These are phyloP conservation scores for Rhinichthys osculus DNA, from an alignment of 2,797 vertebrate species.

Conservation along the genomic window DNA sequence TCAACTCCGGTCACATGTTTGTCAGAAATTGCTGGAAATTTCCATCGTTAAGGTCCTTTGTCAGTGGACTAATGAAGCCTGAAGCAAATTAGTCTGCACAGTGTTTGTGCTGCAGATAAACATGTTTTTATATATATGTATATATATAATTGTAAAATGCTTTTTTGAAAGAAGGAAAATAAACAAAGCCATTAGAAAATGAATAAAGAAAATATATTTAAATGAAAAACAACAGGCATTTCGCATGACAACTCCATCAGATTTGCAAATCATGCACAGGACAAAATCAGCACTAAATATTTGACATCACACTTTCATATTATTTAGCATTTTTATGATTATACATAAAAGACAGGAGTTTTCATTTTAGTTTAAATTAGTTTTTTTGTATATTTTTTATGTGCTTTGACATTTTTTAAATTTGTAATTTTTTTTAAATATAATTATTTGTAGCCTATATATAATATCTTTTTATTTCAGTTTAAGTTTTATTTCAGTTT, in stretches of 20 bases:
- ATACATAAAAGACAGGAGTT: neutral
- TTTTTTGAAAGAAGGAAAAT: neutral
- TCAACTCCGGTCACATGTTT: neutral
- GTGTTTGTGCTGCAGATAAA: neutral
- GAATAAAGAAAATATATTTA: neutral
- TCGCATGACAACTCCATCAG: neutral
- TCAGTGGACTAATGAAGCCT: neutral
- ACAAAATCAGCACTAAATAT: neutral
- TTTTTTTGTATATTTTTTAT: neutral
- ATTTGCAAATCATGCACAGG: neutral
- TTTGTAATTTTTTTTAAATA: neutral
- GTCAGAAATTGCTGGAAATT: neutral
- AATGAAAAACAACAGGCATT: slow-evolving; percentile 4
- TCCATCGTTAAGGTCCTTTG: neutral
- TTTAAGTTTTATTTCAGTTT: neutral
- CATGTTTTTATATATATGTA: no score
- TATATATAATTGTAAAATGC: neutral
- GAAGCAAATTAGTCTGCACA: neutral
- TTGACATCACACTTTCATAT: neutral
- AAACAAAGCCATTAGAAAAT: neutral
- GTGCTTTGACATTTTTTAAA: neutral
- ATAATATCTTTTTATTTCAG: neutral
- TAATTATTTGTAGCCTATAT: neutral
- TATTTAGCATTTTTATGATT: neutral
- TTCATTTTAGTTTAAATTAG: neutral